Percentiles rank a stretch among this genome's conserved stretches.
phyloP scores from a whole-genome alignment of 64 coral and sea anemone species.

The Montipora capricornis region DNA sequence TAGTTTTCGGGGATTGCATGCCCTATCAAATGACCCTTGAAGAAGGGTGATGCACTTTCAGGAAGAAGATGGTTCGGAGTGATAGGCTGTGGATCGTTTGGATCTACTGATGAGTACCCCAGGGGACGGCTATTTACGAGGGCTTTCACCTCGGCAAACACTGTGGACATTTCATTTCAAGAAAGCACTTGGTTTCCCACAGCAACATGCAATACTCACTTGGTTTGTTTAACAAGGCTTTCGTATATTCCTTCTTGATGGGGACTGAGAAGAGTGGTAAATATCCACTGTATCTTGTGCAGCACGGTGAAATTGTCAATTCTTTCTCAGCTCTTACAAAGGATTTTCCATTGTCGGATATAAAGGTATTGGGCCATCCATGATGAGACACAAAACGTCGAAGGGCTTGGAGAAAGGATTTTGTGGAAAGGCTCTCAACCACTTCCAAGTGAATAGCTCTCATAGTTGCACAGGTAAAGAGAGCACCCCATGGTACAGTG shows the following conservation, averaged over 20 bases:
- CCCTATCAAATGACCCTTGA: neutral
- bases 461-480: neutral
- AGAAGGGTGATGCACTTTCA: neutral
- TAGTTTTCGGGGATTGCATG: constrained; percentile 1
- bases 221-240: neutral
- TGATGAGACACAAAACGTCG: neutral
- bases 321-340: neutral
- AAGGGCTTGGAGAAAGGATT: neutral
- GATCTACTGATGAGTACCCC: neutral
- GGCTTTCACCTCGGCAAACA: neutral
- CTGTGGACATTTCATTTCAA: constrained; percentile 10
- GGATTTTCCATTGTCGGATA: neutral
- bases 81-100: constrained; percentile 15
- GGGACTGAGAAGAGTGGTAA: neutral
- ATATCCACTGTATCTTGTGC: no score
- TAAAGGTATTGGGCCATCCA: neutral
- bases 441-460: neutral
- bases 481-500: neutral
- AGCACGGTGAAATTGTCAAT: neutral
- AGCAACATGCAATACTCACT: neutral
- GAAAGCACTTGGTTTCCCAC: neutral
- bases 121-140: constrained; percentile 20
- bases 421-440: neutral
- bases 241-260: neutral
- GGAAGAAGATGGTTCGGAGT: constrained; percentile 23